phyloP scores from a whole-genome alignment of 1,140 invertebrate genomes.

The Pantala flavescens region DNA sequence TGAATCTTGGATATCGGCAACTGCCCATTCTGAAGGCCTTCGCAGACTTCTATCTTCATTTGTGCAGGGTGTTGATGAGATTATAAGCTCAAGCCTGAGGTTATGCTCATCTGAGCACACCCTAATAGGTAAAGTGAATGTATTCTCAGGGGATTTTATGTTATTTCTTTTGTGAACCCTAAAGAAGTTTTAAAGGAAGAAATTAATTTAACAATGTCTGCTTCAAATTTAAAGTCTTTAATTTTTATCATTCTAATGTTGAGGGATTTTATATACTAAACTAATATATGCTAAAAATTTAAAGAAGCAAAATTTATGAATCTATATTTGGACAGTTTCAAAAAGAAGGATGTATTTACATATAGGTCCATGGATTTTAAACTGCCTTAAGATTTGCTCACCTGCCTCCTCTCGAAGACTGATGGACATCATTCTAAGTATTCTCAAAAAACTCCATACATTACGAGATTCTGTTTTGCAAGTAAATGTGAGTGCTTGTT shows the following conservation, averaged over 20 bases:
- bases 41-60: neutral
- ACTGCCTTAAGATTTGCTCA: neutral
- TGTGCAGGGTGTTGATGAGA: neutral
- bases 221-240: no score
- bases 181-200: no score
- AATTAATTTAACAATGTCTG: no score
- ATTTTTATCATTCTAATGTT: no score
- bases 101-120: neutral
- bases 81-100: neutral
- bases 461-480: neutral
- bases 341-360: no score
- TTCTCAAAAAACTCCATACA: neutral
- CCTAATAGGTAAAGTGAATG: neutral
- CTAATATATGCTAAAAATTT: no score
- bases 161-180: no score
- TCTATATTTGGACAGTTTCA: neutral
- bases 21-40: neutral
- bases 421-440: neutral
- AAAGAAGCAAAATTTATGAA: neutral
- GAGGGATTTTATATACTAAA: no score
- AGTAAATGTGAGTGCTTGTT: neutral
- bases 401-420: neutral
- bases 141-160: neutral
- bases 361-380: neutral
- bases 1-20: neutral